Percentiles rank a stretch among this genome's conserved stretches.
phyloP scores from a whole-genome alignment of 1,140 invertebrate species.

The Lerema accius region DNA sequence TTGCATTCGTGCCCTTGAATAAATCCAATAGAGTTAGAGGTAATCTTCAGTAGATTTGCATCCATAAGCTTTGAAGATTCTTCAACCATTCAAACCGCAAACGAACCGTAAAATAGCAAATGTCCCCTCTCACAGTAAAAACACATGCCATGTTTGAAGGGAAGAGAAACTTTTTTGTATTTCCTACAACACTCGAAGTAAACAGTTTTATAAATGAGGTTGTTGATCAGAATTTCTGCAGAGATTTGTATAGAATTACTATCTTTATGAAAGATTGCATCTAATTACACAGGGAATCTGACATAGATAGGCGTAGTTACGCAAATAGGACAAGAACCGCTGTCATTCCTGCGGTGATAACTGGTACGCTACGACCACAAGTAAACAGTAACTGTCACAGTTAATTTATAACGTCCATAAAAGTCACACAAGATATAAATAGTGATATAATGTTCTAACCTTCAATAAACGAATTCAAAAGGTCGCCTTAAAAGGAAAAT shows the following conservation, averaged over 20 bases:
- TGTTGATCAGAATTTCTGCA: background rate
- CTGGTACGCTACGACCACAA: slow-evolving; percentile 19
- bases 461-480: slow-evolving; percentile 21
- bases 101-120: background rate
- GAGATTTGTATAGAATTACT: slow-evolving; percentile 32
- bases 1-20: too few relatives aligned
- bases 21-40: background rate
- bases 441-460: slow-evolving; percentile 20
- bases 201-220: background rate
- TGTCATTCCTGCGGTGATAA: slow-evolving; percentile 40
- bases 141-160: background rate
- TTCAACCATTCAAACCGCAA: background rate
- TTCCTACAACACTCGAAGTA: slow-evolving; percentile 1
- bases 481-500: slow-evolving; percentile 18
- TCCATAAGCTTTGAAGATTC: background rate
- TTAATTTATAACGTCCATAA: slow-evolving; percentile 38
- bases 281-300: slow-evolving; percentile 47
- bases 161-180: background rate
- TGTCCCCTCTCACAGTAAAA: background rate
- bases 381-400: slow-evolving; percentile 14
- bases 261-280: slow-evolving; percentile 42
- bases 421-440: slow-evolving; percentile 11
- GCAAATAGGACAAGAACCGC: slow-evolving; percentile 44
- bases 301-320: slow-evolving; percentile 45
- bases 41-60: background rate